These are phyloP conservation scores for Anoplolepis gracilipes DNA, from an alignment of 1,140 invertebrate species.

Conservation along the genomic window DNA sequence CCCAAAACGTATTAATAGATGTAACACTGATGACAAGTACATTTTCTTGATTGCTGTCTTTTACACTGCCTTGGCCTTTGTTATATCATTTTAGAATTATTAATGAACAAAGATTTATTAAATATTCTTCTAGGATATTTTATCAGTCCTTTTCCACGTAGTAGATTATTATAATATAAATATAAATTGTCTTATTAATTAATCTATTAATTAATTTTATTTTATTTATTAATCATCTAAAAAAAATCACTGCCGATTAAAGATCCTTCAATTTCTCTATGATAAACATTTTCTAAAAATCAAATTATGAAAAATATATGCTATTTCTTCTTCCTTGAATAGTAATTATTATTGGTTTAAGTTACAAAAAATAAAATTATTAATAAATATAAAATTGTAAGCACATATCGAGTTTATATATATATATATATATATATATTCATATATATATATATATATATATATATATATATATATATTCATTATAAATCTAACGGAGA, in stretches of 20 bases:
- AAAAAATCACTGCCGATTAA: neutral
- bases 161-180: too few relatives aligned
- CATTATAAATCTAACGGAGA: constrained; percentile 50
- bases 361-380: neutral
- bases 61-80: neutral
- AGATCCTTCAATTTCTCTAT: neutral
- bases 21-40: neutral
- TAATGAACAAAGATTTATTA: neutral
- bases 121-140: neutral
- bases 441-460: too few relatives aligned
- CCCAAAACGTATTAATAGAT: neutral
- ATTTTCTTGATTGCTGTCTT: neutral
- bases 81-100: neutral
- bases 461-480: too few relatives aligned
- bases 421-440: too few relatives aligned
- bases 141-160: neutral
- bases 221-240: too few relatives aligned
- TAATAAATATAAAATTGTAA: neutral
- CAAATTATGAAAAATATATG: neutral
- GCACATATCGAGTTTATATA: neutral
- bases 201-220: too few relatives aligned
- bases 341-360: neutral
- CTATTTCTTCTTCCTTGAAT: neutral
- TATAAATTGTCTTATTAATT: too few relatives aligned
- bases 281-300: neutral